Evolutionary conservation across 2,113 vertebrate genomes (phyloP).

Genomic region (Cisticola juncidis): DNA sequence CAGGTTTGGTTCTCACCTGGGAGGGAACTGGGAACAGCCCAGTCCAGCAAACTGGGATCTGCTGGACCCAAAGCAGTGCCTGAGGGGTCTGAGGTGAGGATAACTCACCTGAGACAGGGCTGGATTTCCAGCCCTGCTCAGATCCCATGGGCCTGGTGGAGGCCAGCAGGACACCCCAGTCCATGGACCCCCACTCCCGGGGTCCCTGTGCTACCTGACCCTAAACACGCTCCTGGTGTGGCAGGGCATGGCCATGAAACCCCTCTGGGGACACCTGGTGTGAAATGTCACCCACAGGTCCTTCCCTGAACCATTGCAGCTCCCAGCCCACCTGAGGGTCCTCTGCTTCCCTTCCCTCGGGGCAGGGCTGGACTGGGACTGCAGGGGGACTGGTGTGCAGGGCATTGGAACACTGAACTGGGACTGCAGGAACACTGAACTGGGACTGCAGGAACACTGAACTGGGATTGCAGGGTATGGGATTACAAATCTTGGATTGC

Average conservation of each 20-base stretch:
- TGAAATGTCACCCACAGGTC: neutral
- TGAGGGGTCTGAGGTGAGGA: neutral
- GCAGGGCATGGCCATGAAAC: neutral
- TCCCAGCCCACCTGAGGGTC: neutral
- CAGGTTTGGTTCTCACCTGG: neutral
- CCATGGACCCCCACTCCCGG: neutral
- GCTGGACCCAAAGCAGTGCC: neutral
- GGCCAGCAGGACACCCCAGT: neutral
- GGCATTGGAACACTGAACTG: neutral
- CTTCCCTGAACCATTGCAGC: neutral
- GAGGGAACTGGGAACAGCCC: neutral
- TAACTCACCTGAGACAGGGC: neutral
- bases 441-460: neutral
- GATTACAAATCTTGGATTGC: neutral
- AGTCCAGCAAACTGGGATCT: neutral
- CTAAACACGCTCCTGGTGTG: neutral
- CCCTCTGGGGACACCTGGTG: neutral
- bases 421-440: neutral
- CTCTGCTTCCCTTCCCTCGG: neutral
- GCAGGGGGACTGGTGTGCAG: neutral
- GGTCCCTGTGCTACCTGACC: neutral
- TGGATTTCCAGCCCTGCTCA: neutral
- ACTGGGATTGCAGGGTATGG: neutral
- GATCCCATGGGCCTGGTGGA: neutral
- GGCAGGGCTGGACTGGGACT: neutral